Conservation (phyloP, 2,888 invertebrate species). For the Pomacea canaliculata region DNA sequence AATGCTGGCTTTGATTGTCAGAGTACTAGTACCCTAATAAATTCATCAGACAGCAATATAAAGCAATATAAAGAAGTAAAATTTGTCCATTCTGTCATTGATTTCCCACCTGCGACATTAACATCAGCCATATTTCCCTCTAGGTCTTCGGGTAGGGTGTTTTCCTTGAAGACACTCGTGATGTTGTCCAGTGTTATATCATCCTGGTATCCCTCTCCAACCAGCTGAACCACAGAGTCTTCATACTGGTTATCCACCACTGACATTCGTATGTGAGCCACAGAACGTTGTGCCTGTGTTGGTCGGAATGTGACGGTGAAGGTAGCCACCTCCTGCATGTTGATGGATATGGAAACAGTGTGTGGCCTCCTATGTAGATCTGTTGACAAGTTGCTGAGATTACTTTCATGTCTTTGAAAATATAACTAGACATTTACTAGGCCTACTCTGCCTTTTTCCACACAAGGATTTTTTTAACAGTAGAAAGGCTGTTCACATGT, state of each 20-base stretch:
- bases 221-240: constrained; percentile 71
- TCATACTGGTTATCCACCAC: constrained; percentile 76
- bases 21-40: no score
- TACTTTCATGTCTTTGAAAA: no score
- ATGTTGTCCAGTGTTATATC: constrained; percentile 72
- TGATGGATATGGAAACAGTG: constrained; percentile 66
- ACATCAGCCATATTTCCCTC: constrained; percentile 68
- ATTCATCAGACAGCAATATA: no score
- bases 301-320: constrained; percentile 65
- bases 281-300: constrained; percentile 57
- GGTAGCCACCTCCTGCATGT: constrained; percentile 60
- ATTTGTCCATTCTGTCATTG: not conserved
- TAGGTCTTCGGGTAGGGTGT: constrained; percentile 53
- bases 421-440: no score
- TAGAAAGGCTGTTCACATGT: no score
- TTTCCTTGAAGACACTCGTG: constrained; percentile 50
- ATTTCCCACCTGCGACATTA: constrained; percentile 60
- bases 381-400: constrained; percentile 1
- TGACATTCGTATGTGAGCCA: constrained; percentile 70
- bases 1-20: no score
- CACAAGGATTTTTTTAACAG: no score
- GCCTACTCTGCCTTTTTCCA: no score
- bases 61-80: no score
- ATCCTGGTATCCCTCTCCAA: constrained; percentile 72
- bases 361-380: constrained; percentile 56